phyloP scores from a whole-genome alignment of 2,113 vertebrate genomes.

The Scatophagus argus region DNA sequence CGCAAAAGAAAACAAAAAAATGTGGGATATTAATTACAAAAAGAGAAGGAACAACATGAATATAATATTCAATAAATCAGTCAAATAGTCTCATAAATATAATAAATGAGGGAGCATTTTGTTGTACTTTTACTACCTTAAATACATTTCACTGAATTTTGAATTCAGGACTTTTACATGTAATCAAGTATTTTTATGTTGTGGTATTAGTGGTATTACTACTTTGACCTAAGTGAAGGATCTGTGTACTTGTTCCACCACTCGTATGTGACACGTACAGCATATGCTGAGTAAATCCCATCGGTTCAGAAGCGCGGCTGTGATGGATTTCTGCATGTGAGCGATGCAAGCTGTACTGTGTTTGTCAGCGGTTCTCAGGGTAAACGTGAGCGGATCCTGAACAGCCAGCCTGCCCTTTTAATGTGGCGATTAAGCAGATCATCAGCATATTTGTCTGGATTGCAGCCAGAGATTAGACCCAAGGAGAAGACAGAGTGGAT shows the following conservation, averaged over 20 bases:
- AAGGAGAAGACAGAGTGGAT: slow-evolving; percentile 50
- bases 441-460: slow-evolving; percentile 66
- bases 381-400: slow-evolving; percentile 20
- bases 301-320: not conserved
- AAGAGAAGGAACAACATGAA: too few relatives aligned
- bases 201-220: not conserved
- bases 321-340: slow-evolving; percentile 37
- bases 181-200: not conserved
- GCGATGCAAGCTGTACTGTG: slow-evolving; percentile 27
- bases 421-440: slow-evolving; percentile 64
- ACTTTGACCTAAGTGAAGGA: not conserved
- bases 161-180: not conserved
- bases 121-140: too few relatives aligned
- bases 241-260: not conserved
- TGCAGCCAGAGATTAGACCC: slow-evolving; percentile 72
- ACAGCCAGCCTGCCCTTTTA: slow-evolving; percentile 51
- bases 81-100: too few relatives aligned
- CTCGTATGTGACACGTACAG: not conserved
- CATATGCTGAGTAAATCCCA: slow-evolving; percentile 19
- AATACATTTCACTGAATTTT: too few relatives aligned
- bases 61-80: too few relatives aligned
- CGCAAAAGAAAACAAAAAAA: too few relatives aligned
- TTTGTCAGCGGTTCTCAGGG: slow-evolving; percentile 66
- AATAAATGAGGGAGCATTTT: too few relatives aligned
- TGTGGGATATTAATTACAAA: too few relatives aligned